phyloP scores from a whole-genome alignment of 2,797 vertebrate genomes.

The Peromyscus nudipes region DNA sequence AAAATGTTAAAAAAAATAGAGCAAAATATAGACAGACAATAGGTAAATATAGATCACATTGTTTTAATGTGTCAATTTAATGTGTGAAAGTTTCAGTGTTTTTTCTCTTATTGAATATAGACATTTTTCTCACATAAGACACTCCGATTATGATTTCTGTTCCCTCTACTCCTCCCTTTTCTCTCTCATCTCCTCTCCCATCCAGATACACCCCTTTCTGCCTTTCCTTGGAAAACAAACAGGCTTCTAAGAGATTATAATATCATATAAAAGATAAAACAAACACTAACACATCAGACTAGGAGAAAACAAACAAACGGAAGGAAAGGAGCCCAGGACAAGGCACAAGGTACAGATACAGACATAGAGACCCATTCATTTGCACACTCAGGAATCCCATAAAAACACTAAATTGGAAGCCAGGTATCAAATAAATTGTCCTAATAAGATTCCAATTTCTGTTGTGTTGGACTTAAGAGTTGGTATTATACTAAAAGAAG shows the following conservation, averaged over 20 bases:
- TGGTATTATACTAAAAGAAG: not conserved
- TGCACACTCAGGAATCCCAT: not conserved
- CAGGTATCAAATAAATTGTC: not conserved
- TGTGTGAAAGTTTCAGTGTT: not conserved
- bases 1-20: not conserved
- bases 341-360: not conserved
- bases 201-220: not conserved
- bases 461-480: not conserved
- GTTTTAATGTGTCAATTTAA: conserved; percentile 5
- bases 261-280: not conserved
- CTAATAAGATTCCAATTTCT: not conserved
- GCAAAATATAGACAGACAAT: not conserved
- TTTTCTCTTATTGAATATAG: not conserved
- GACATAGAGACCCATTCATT: not conserved
- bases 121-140: not conserved
- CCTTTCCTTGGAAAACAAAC: not conserved
- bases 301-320: not conserved
- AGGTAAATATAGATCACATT: not conserved
- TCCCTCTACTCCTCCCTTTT: not conserved
- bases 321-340: not conserved
- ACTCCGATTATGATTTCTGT: not conserved
- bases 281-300: not conserved
- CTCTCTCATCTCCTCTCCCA: too few relatives aligned
- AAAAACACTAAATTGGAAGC: not conserved
- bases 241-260: too few relatives aligned